Percentiles rank a stretch among this genome's conserved stretches.
Evolutionary conservation across 2,797 vertebrate genomes (phyloP).

Genomic region (Pangasius krempfi): DNA sequence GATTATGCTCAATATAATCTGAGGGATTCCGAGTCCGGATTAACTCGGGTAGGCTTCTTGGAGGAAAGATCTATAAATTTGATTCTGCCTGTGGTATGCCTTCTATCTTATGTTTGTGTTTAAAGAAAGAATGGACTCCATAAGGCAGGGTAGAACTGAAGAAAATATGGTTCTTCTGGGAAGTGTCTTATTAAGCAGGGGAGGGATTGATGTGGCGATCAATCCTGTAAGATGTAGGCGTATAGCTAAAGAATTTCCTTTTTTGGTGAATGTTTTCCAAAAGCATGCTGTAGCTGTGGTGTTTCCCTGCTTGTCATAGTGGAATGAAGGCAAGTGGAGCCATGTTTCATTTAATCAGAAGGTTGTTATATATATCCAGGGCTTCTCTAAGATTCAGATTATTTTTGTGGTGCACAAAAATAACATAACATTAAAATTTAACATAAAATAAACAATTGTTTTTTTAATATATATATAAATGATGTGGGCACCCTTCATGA

Average conservation of each 20-base stretch:
- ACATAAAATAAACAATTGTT: background rate
- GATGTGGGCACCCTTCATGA: background rate
- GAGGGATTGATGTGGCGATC: background rate
- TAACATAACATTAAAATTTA: too few relatives aligned
- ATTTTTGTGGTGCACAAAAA: too few relatives aligned
- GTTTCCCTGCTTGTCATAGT: background rate
- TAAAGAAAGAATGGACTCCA: background rate
- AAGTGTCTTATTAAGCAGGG: background rate
- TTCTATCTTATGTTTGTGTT: background rate
- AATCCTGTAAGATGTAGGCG: background rate
- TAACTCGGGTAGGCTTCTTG: slow-evolving; percentile 73
- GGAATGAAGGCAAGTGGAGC: background rate
- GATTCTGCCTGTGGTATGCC: background rate
- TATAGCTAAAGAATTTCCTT: background rate
- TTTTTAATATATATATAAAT: background rate
- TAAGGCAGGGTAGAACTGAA: background rate
- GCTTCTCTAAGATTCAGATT: background rate
- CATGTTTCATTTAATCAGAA: background rate
- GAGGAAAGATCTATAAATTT: slow-evolving; percentile 66
- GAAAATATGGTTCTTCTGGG: too few relatives aligned
- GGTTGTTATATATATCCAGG: background rate
- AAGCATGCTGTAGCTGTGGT: background rate
- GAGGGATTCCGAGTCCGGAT: slow-evolving; percentile 73
- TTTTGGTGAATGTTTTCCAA: background rate
- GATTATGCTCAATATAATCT: slow-evolving; percentile 40